These are phyloP conservation scores for Eumaeus atala DNA, from an alignment of 1,140 invertebrate genomes.

Conservation along the genomic window DNA sequence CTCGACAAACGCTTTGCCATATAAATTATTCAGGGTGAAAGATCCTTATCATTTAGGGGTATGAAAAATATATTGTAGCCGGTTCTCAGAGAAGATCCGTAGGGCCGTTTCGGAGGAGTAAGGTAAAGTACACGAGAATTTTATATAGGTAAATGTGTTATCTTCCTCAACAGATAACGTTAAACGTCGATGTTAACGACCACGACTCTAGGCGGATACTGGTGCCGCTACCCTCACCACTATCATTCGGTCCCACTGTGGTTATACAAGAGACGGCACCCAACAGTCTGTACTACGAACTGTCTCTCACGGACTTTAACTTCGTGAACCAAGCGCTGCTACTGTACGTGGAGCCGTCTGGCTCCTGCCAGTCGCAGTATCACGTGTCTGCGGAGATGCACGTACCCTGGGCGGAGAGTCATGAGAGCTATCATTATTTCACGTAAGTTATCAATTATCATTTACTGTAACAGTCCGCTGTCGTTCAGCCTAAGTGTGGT, in stretches of 20 bases:
- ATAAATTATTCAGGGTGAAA: no score
- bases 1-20: no score
- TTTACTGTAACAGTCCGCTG: no score
- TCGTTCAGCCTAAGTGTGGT: no score
- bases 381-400: slow-evolving; percentile 73
- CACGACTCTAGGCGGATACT: slow-evolving; percentile 72
- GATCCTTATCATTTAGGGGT: no score
- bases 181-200: slow-evolving; percentile 80
- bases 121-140: neutral
- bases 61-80: no score
- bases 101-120: no score
- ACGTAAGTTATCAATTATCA: slow-evolving; percentile 64
- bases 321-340: slow-evolving; percentile 77
- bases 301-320: slow-evolving; percentile 74
- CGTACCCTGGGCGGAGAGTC: slow-evolving; percentile 39
- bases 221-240: slow-evolving; percentile 69
- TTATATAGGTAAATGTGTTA: neutral
- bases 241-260: slow-evolving; percentile 42
- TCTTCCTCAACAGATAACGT: slow-evolving; percentile 68
- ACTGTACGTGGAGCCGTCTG: slow-evolving; percentile 73
- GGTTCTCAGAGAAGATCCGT: no score
- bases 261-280: slow-evolving; percentile 70
- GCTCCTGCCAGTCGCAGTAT: slow-evolving; percentile 68
- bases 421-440: slow-evolving; percentile 76
- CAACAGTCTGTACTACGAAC: slow-evolving; percentile 76